These are phyloP conservation scores for Chlamydotis undulata DNA, from an alignment of 2,113 vertebrate genomes.

Conservation along the genomic window DNA sequence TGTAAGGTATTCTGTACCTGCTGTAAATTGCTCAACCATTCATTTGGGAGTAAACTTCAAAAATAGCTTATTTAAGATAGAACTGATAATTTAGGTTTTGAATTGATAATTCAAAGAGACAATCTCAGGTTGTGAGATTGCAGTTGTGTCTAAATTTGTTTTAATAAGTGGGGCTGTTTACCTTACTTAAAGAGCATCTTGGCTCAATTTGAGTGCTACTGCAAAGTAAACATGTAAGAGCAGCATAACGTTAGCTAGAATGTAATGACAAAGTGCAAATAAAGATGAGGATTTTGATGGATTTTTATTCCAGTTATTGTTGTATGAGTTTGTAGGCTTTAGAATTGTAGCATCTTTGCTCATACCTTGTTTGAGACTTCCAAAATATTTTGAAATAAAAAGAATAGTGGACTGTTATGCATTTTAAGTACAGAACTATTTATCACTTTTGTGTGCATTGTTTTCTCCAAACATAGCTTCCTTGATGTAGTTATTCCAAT, in stretches of 20 bases:
- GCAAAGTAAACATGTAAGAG: not conserved
- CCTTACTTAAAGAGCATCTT: not conserved
- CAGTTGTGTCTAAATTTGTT: not conserved
- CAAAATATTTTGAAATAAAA: not conserved
- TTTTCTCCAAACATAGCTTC: not conserved
- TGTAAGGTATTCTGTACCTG: not conserved
- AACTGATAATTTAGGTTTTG: not conserved
- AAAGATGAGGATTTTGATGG: not conserved
- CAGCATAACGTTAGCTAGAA: not conserved
- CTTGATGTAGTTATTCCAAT: not conserved
- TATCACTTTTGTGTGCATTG: not conserved
- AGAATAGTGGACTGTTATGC: not conserved
- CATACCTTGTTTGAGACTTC: not conserved
- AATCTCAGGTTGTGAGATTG: not conserved
- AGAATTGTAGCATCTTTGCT: not conserved
- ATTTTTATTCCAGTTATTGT: not conserved
- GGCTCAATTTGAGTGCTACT: not conserved
- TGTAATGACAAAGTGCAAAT: not conserved
- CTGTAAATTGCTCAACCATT: not conserved
- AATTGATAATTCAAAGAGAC: not conserved
- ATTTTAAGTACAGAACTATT: not conserved
- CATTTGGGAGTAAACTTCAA: not conserved
- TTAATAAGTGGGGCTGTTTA: not conserved
- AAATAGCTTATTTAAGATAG: not conserved
- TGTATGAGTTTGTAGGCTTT: not conserved